Evolutionary conservation across 2,888 invertebrate genomes (phyloP), one percentile per base, ranked within the genome.

Genomic region (Nowickia ferox): DNA sequence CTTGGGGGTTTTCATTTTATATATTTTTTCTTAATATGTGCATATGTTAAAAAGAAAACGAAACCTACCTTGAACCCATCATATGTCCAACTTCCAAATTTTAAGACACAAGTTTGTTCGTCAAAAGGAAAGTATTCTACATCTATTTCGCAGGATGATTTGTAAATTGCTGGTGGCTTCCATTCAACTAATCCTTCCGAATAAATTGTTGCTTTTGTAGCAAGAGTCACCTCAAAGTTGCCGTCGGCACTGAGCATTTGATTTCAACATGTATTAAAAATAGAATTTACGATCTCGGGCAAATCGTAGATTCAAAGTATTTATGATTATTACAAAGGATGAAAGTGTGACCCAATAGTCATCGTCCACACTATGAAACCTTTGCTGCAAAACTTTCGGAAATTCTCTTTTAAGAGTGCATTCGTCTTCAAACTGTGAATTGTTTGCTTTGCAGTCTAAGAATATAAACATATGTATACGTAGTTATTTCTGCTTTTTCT

Each of bases 121-220:
- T 98, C 98, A 95, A 97, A 98, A 93, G 98, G 97, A 95, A 98
- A 98, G 96, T 97, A 97, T 95, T 97, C 97, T 94, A 97, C 97
- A 95, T 97, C 97, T 94, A 97, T 97, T 94, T 97, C 96, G 95
- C 97, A 97, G 93, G 97, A 97, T 93, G 98, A 98, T 95, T 98
- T 98, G 96, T 98, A 98, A 94, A 98, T 98, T 93, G 98, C 98
- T 90, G 98, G 98, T 90, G 98, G 98, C 94, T 98, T 97, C 98
- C 98, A 98, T 93, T 97, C 96, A 93, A 98, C 97, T 94, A 96
- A 95, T 93, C 98, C 98, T 94, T 95, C 96, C 95, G 95, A 95
- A 96, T 97, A 97, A 93, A 97, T 96, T 90, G 96, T 97, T 91
- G 97, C 97, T 95, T 97, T 97, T 92, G 97, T 97, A 95, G 97